Conservation (phyloP, 2,888 invertebrate species). For the Drosophila kanekoi region DNA sequence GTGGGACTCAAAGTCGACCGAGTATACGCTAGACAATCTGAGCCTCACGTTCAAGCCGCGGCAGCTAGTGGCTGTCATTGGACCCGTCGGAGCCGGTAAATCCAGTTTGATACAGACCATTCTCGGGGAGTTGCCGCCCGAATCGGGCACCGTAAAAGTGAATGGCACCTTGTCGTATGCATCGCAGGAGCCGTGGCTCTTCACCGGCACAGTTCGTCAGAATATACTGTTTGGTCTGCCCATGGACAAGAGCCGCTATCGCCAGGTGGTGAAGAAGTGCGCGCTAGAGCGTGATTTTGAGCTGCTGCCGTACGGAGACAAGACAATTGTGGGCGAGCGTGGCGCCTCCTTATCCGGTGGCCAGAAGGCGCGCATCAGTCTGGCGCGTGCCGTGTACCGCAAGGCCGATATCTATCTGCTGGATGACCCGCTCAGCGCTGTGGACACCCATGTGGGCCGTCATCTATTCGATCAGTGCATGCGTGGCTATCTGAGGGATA, state of each 20-base stretch:
- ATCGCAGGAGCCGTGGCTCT: conserved; percentile 95
- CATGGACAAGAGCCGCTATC: conserved; percentile 87
- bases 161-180: conserved; percentile 89
- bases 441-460: conserved; percentile 95
- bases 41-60: conserved; percentile 88
- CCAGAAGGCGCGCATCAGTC: conserved; percentile 94
- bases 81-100: conserved; percentile 90
- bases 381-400: conserved; percentile 94
- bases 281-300: conserved; percentile 87
- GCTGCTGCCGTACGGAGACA: conserved; percentile 87
- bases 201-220: conserved; percentile 88
- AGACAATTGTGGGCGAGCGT: conserved; percentile 91
- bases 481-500: conserved; percentile 86
- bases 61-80: conserved; percentile 89
- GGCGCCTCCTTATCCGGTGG: conserved; percentile 94
- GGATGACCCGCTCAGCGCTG: conserved; percentile 96
- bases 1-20: conserved; percentile 88
- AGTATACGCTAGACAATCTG: conserved; percentile 89
- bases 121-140: conserved; percentile 86
- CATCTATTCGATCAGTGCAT: conserved; percentile 91
- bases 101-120: conserved; percentile 86
- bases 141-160: conserved; percentile 86
- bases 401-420: conserved; percentile 94
- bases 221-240: conserved; percentile 88
- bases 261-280: conserved; percentile 86